phyloP scores from a whole-genome alignment of 2,797 vertebrate genomes.

The Molossus molossus region DNA sequence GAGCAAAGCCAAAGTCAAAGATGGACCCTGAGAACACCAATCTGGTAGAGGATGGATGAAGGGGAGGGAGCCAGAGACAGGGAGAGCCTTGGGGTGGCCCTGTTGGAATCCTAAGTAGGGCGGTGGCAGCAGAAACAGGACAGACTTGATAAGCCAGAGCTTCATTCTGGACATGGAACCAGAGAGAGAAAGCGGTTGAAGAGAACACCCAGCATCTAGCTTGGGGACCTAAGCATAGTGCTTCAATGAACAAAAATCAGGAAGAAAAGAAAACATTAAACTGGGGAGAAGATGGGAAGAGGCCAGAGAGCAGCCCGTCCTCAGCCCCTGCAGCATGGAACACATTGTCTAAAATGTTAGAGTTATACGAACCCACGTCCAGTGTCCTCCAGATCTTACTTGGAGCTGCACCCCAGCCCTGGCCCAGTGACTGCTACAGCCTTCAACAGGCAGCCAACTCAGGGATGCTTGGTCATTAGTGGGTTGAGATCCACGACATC shows the following conservation, averaged over 20 bases:
- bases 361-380: background rate
- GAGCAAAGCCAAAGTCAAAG: background rate
- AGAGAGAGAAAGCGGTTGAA: background rate
- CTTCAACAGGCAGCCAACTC: background rate
- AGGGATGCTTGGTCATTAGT: background rate
- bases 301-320: background rate
- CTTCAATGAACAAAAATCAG: background rate
- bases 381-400: rapidly evolving
- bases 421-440: background rate
- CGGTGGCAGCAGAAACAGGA: background rate
- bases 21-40: background rate
- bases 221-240: background rate
- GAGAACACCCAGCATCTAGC: background rate
- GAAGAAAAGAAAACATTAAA: background rate
- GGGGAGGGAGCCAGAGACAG: background rate
- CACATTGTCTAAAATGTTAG: background rate
- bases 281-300: background rate
- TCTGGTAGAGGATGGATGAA: background rate
- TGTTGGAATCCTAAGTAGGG: background rate
- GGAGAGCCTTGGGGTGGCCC: background rate
- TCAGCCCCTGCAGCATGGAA: background rate
- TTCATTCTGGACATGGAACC: background rate
- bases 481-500: no score
- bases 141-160: background rate
- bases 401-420: background rate